phyloP scores from a whole-genome alignment of 2,888 invertebrate species.

The Monopis laevigella region DNA sequence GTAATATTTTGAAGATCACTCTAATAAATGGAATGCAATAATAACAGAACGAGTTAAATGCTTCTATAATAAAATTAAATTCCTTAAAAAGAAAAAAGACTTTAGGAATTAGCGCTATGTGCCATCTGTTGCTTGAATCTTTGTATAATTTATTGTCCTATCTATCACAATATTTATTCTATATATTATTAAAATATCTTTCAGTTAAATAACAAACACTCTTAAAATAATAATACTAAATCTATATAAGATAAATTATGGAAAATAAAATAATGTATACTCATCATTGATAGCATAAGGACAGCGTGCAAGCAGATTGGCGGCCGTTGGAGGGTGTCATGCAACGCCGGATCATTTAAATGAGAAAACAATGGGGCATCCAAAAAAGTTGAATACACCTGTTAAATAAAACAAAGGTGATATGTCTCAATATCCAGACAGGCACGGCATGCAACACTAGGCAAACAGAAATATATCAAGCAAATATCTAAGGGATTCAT shows the following conservation, averaged over 20 bases:
- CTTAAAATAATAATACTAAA: conserved; percentile 2
- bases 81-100: no score
- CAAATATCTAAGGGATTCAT: neutral
- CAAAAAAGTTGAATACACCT: conserved; percentile 68
- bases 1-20: no score
- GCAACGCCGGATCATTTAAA: conserved; percentile 61
- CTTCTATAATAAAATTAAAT: no score
- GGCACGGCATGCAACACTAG: conserved; percentile 2
- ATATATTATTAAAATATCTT: conserved; percentile 1
- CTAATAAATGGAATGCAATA: no score
- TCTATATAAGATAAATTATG: conserved; percentile 11
- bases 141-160: conserved; percentile 1
- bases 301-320: conserved; percentile 48
- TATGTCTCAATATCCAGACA: conserved; percentile 33
- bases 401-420: conserved; percentile 62
- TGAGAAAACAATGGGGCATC: conserved; percentile 67
- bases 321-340: conserved; percentile 45
- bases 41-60: no score
- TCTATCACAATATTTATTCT: conserved; percentile 2
- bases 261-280: conserved; percentile 58
- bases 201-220: conserved; percentile 1
- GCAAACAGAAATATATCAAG: neutral
- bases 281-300: conserved; percentile 63
- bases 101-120: no score
- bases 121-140: no score